These are phyloP conservation scores for Arremon aurantiirostris DNA, from an alignment of 2,797 vertebrate genomes.

Conservation along the genomic window DNA sequence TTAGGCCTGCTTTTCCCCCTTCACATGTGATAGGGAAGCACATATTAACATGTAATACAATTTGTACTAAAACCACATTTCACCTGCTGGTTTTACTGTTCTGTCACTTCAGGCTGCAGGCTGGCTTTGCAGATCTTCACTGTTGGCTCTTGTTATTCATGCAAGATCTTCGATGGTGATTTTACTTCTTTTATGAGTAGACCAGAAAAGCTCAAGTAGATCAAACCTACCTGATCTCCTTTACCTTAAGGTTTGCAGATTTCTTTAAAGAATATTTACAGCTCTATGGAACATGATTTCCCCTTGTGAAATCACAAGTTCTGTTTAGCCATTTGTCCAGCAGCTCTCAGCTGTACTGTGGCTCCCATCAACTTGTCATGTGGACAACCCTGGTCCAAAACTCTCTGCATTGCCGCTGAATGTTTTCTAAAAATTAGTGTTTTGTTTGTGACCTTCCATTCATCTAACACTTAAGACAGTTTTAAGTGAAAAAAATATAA, in stretches of 20 bases:
- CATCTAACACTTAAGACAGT: not conserved
- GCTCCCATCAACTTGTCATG: not conserved
- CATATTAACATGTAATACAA: not conserved
- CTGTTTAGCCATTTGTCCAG: not conserved
- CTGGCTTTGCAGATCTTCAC: not conserved
- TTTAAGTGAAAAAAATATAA: conserved; percentile 17
- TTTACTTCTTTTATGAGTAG: not conserved
- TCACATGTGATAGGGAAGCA: not conserved
- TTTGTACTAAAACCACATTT: not conserved
- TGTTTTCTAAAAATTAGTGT: not conserved
- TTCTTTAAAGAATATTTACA: not conserved
- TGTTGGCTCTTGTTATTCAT: not conserved
- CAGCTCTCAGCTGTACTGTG: not conserved
- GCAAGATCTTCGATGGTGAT: not conserved
- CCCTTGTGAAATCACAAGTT: not conserved
- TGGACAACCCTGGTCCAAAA: not conserved
- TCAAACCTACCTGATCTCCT: not conserved
- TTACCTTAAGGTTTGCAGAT: not conserved
- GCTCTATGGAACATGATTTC: not conserved
- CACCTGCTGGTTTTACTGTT: not conserved
- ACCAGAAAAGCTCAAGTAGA: not conserved
- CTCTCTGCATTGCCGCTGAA: not conserved
- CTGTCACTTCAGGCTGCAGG: not conserved
- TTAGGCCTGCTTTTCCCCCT: not conserved
- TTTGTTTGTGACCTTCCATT: not conserved